Percentiles rank a stretch among this genome's conserved stretches.
Evolutionary conservation across 2,888 invertebrate genomes (phyloP).

Genomic region (Stictocephala bisonia): DNA sequence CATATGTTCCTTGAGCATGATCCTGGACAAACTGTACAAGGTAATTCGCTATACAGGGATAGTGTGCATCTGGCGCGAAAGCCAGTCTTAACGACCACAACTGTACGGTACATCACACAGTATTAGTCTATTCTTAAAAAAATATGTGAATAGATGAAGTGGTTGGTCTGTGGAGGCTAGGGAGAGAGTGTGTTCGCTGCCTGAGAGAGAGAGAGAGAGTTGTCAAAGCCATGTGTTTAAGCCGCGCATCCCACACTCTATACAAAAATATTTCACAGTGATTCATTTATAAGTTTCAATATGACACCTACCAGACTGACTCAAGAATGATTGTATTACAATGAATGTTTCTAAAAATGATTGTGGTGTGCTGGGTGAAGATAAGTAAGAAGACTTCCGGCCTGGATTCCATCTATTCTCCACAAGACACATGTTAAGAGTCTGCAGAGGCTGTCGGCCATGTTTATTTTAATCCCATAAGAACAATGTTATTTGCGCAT

Average conservation of each 20-base stretch:
- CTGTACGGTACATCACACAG: not conserved
- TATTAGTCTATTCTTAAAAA: constrained; percentile 29
- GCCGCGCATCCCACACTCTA: not conserved
- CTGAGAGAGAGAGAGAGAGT: not conserved
- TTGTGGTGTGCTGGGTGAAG: no score
- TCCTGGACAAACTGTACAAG: constrained; percentile 28
- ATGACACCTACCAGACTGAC: no score
- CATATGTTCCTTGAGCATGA: constrained; percentile 37
- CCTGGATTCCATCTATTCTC: no score
- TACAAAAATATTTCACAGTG: no score
- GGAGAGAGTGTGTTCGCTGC: constrained; percentile 35
- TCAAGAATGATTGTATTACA: no score
- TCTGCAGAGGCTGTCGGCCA: no score
- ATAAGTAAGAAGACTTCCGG: no score
- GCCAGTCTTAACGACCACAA: not conserved
- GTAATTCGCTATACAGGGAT: constrained; percentile 27
- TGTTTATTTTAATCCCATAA: no score
- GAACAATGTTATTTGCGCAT: no score
- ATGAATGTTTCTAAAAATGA: no score
- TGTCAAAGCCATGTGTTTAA: not conserved
- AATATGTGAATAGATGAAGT: constrained; percentile 35
- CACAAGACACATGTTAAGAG: no score
- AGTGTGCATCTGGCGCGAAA: constrained; percentile 6
- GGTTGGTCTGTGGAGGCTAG: constrained; percentile 27
- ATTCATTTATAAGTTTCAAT: no score